Percentiles rank a stretch among this genome's conserved stretches.
phyloP scores from a whole-genome alignment of 2,113 vertebrate species.

The Entosphenus tridentatus region DNA sequence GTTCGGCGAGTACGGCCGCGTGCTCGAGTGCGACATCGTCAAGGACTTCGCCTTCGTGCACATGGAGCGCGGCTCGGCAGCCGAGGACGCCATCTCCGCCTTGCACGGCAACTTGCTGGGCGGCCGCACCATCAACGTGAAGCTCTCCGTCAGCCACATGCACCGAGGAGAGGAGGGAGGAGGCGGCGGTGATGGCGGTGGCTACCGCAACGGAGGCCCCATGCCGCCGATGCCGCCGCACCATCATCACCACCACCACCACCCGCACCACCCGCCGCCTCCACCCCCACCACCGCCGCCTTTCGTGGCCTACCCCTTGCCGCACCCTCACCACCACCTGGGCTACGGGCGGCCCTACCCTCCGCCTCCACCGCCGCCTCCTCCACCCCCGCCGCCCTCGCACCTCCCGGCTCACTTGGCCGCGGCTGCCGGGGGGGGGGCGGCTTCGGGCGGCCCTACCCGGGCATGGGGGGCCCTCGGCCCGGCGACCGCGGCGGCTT shows the following conservation, averaged over 20 bases:
- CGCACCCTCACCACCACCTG: conserved; percentile 16
- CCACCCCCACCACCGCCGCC: conserved; percentile 12
- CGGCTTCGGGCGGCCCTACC: not conserved
- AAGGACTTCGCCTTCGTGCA: conserved; percentile 30
- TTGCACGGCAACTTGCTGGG: conserved; percentile 23
- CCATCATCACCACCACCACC: conserved; percentile 10
- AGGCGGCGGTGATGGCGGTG: conserved; percentile 13
- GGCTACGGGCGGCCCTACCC: conserved; percentile 17
- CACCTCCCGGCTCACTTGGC: no score
- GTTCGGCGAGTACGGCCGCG: conserved; percentile 25
- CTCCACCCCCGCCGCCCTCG: conserved; percentile 11
- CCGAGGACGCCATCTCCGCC: conserved; percentile 23
- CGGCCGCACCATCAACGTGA: conserved; percentile 26
- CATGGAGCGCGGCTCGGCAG: conserved; percentile 27
- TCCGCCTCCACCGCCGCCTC: conserved; percentile 13
- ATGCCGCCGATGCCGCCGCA: conserved; percentile 11
- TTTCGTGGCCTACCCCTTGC: conserved; percentile 14
- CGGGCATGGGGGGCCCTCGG: not conserved
- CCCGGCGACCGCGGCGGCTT: not conserved
- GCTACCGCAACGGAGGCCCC: conserved; percentile 9
- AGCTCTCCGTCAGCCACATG: conserved; percentile 23
- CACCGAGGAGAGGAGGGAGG: conserved; percentile 15
- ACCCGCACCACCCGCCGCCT: conserved; percentile 6
- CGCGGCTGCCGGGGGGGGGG: conserved; percentile 7
- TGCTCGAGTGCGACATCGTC: conserved; percentile 28